Percentiles rank a stretch among this genome's conserved stretches.
These are phyloP conservation scores for Brevimyrus niger DNA, from an alignment of 2,113 vertebrate species.

Conservation along the genomic window DNA sequence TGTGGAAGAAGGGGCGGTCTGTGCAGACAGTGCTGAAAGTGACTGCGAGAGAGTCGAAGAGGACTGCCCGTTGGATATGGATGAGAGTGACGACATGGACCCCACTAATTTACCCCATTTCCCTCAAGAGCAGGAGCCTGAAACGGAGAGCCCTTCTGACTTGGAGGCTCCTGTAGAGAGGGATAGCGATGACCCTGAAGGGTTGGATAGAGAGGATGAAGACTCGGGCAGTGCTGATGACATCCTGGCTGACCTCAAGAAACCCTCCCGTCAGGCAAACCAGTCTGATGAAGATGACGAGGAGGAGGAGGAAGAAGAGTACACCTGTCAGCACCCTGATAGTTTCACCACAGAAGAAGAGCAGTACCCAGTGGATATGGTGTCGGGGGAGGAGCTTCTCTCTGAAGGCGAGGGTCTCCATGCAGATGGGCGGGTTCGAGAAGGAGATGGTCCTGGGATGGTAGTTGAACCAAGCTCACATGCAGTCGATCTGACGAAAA, in stretches of 20 bases:
- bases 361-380: conserved; percentile 53
- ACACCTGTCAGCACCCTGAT: conserved; percentile 39
- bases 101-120: conserved; percentile 11
- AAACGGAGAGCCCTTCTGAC: conserved; percentile 48
- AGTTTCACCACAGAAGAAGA: conserved; percentile 59
- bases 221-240: conserved; percentile 50
- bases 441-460: conserved; percentile 22
- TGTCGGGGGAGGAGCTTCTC: conserved; percentile 68
- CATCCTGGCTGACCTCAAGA: conserved; percentile 39
- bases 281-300: conserved; percentile 61
- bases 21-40: conserved; percentile 58
- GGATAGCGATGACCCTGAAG: conserved; percentile 37
- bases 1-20: conserved; percentile 59
- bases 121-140: conserved; percentile 42
- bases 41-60: conserved; percentile 40
- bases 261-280: conserved; percentile 18
- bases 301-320: conserved; percentile 28
- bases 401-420: conserved; percentile 70
- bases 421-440: conserved; percentile 39
- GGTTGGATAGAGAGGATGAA: conserved; percentile 20
- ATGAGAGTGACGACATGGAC: conserved; percentile 61
- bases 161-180: conserved; percentile 43
- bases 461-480: not conserved
- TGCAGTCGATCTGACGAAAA: conserved; percentile 10
- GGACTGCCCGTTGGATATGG: conserved; percentile 45